Conservation (phyloP, 2,888 invertebrate species). For the Aradus depressus region DNA sequence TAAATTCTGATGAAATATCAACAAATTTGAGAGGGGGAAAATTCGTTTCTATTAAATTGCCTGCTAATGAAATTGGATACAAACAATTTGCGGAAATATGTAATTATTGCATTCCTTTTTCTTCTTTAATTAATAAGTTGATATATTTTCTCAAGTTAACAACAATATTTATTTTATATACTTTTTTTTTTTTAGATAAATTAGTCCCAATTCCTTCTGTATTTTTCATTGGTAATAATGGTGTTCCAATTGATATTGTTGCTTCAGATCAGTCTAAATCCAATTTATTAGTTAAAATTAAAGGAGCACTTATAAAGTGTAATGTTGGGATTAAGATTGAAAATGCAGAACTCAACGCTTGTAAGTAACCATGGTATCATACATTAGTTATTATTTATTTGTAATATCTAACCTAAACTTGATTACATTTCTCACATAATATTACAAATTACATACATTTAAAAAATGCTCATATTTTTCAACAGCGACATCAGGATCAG, state of each 20-base stretch:
- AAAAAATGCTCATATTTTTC: too few species aligned
- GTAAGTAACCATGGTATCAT: not conserved
- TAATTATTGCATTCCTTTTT: constrained; percentile 5
- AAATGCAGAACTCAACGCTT: not conserved
- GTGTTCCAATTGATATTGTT: constrained; percentile 22
- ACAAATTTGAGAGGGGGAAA: constrained; percentile 7
- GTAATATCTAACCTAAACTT: not conserved
- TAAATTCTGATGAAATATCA: constrained; percentile 14
- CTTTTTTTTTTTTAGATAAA: constrained; percentile 18
- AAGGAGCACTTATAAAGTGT: constrained; percentile 2
- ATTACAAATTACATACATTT: too few species aligned
- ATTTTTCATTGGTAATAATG: constrained; percentile 23
- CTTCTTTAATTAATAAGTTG: not conserved
- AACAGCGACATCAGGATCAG: too few species aligned
- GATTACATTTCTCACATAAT: too few species aligned
- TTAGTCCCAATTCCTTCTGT: constrained; percentile 25
- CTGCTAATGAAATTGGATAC: constrained; percentile 19
- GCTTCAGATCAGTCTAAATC: not conserved
- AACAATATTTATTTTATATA: not conserved
- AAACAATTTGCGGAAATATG: constrained; percentile 26
- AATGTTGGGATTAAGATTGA: not conserved
- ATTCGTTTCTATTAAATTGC: constrained; percentile 23
- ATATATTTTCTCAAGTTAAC: not conserved
- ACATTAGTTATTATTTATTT: not conserved
- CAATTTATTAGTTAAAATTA: constrained; percentile 5